Base-by-base conservation (phyloP, 2,113 vertebrate genomes). In the Nycticorax nycticorax region DNA sequence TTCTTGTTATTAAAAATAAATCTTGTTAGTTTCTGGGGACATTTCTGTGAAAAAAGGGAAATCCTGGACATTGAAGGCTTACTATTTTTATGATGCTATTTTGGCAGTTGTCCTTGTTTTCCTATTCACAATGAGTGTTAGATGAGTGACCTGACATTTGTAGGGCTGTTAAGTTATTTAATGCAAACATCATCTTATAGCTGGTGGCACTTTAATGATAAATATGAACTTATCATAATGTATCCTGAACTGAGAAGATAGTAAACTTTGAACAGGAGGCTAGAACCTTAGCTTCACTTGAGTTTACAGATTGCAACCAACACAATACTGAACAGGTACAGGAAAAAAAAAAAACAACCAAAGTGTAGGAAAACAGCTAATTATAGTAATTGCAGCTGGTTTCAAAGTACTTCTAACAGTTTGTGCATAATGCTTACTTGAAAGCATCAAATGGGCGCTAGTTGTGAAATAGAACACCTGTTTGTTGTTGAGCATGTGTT, bases 391-490 rank as follows among this genome's bases (percentile, higher is more conserved):
- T 97, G 98, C 98, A 99, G 98, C 98, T 99, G 99, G 98, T 98
- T 98, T 98, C 98, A 98, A 98, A 99, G 98, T 98, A 98, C 98
- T 98, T 97, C 95, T 98, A 98, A 98, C 98, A 98, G 98, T 98
- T 98, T 98, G 98, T 97, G 97, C 96, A 94, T 96, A 97, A 96
- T 97, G 98, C 98, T 95, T 97, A 97, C 98, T 98, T 98, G 97
- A 98, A 97, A 98, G 98, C 98, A 97, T 98, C 98, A 98, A 97
- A 98, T 98, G 98, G 98, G 98, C 94, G 93, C 96, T 97, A 98
- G 98, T 98, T 99, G 98, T 99, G 98, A 99, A 99, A 98, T 86
- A 97, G 98, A 99, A 98, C 99, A 99, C 98, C 98, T 99, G 98
- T 98, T 98, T 99, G 98, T 99, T 99, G 98, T 99, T 98, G 97